phyloP scores from a whole-genome alignment of 2,888 invertebrate species.

The Stenotaenia linearis region DNA sequence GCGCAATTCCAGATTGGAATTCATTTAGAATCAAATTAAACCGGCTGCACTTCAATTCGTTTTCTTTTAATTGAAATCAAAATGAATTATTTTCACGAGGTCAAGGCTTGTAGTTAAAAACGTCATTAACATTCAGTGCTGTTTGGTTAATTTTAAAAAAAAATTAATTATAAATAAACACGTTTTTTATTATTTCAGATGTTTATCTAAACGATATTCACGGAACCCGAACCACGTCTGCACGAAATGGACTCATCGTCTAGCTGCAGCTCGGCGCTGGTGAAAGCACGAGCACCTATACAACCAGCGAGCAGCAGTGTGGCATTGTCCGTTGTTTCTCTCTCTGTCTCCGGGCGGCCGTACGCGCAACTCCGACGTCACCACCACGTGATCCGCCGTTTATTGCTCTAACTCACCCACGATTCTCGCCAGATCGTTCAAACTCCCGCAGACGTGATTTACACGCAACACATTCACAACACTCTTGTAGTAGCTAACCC shows the following conservation, averaged over 20 bases:
- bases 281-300: not conserved
- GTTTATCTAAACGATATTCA: not conserved
- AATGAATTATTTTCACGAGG: no score
- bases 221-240: not conserved
- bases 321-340: slow-evolving; percentile 16
- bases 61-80: no score
- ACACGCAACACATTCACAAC: slow-evolving; percentile 26
- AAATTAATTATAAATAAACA: not conserved
- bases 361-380: slow-evolving; percentile 30
- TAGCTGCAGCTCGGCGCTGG: not conserved
- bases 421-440: slow-evolving; percentile 33
- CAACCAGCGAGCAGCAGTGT: not conserved
- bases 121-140: no score
- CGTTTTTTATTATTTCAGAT: not conserved
- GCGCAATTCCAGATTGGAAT: not conserved
- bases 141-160: not conserved
- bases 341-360: slow-evolving; percentile 28
- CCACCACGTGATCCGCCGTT: slow-evolving; percentile 32
- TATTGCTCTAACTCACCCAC: slow-evolving; percentile 31
- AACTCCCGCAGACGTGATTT: slow-evolving; percentile 31
- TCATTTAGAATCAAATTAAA: not conserved
- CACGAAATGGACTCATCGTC: slow-evolving; percentile 17
- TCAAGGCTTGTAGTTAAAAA: no score
- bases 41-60: not conserved
- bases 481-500: slow-evolving; percentile 17